Evolutionary conservation across 2,888 invertebrate genomes (phyloP).

Genomic region (Hydropsyche betteni): DNA sequence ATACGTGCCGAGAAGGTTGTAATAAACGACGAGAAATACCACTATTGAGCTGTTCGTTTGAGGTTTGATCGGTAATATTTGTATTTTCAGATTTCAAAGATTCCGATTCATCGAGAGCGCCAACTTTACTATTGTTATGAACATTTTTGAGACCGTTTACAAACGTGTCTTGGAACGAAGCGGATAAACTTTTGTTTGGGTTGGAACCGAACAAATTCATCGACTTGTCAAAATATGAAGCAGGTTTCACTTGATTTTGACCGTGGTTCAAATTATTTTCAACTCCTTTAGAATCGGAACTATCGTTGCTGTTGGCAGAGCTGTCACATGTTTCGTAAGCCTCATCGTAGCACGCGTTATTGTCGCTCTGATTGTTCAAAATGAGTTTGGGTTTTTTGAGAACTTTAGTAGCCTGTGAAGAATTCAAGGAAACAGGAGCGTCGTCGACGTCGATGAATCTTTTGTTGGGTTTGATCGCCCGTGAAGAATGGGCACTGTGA

Average conservation of each 20-base stretch:
- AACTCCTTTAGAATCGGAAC: slow-evolving; percentile 55
- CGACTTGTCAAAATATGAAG: slow-evolving; percentile 57
- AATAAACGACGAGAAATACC: slow-evolving; percentile 38
- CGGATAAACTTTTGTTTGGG: slow-evolving; percentile 37
- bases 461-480: slow-evolving; percentile 89
- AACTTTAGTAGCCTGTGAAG: slow-evolving; percentile 59
- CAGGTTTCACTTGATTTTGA: neutral
- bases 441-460: slow-evolving; percentile 78
- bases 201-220: slow-evolving; percentile 53
- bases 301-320: slow-evolving; percentile 56
- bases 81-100: neutral
- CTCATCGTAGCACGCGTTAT: slow-evolving; percentile 57
- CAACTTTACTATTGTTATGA: neutral
- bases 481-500: slow-evolving; percentile 84
- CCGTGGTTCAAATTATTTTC: slow-evolving; percentile 54
- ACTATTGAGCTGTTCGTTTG: slow-evolving; percentile 44
- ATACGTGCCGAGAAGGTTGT: slow-evolving; percentile 45
- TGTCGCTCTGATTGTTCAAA: slow-evolving; percentile 60
- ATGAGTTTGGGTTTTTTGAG: slow-evolving; percentile 65
- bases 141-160: slow-evolving; percentile 41
- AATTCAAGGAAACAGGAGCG: slow-evolving; percentile 56
- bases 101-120: slow-evolving; percentile 23
- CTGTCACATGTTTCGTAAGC: slow-evolving; percentile 54
- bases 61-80: slow-evolving; percentile 28
- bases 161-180: slow-evolving; percentile 50